Base-by-base conservation (phyloP, 2,888 invertebrate genomes). In the Macrophya annulata region DNA sequence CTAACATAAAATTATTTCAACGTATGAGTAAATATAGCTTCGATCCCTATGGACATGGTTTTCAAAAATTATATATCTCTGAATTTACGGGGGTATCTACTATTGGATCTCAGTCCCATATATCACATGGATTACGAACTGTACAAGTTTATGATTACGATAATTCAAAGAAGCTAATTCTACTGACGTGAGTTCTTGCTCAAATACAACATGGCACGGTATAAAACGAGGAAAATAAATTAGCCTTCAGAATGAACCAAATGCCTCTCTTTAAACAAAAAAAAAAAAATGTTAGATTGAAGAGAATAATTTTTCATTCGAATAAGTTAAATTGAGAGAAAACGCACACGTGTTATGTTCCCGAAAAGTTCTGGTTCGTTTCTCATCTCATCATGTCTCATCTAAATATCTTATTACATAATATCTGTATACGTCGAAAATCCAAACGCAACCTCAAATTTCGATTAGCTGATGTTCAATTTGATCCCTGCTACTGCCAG, bases 391-490 rank as follows among this genome's bases (percentile, higher is more conserved):
- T 77, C 9, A 55, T 37, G 55, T 77, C 1, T 31, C 31, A 31
- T 31, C 31, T 3, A 31, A 31, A 31, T 31, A 31, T 31, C 31
- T 31, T 31, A 31, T 71, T 6, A 37, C 25, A 31, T 51, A 25
- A 37, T 55, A 79, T 62, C 81, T 62, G 15, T 21, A 5, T 62
- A 10, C 37, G 43, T 40, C 9, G n/a, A 9, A n/a, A n/a, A 81
- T n/a, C 59, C 6, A 43, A 81, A 81, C 62, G 40, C 43, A 10
- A 43, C 5, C 79, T 81, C 45, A 62, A 6, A 43, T 62, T 81
- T 43, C 81, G 81, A 81, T 59, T 81, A 43, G 59, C 43, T 40
- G 81, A 59, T 43, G 25, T 81, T 81, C 59, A 81, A 62, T 62
- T 43, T 21, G 62, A 62, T 40, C 81, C 25, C 40, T 62, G 59